Conservation (phyloP, 1,140 invertebrate genomes). For the Drosophila willistoni region DNA sequence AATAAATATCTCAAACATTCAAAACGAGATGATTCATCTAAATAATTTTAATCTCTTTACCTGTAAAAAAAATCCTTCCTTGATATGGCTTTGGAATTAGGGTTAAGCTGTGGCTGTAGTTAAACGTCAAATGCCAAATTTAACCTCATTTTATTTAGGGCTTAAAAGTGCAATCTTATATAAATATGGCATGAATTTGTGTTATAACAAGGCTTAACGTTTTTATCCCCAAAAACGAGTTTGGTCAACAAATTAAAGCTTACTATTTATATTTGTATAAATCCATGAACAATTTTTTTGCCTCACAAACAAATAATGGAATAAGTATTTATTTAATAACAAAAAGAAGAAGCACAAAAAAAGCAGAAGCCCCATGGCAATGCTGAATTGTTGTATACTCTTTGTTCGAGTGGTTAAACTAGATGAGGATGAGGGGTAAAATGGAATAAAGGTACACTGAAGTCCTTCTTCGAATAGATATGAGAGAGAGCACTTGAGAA, state of each 20-base stretch:
- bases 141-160: not conserved
- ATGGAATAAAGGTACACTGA: no score
- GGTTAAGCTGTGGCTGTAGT: not conserved
- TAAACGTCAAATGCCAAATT: not conserved
- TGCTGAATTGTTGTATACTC: not conserved
- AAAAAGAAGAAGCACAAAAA: not conserved
- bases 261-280: slow-evolving; percentile 4
- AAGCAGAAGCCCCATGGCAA: not conserved
- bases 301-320: not conserved
- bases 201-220: slow-evolving; percentile 1
- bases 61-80: not conserved
- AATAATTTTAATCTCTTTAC: no score
- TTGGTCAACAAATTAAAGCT: slow-evolving; percentile 5
- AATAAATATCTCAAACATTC: no score
- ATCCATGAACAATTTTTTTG: not conserved
- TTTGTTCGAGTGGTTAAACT: not conserved
- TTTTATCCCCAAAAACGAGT: not conserved
- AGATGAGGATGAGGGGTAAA: not conserved
- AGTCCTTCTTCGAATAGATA: no score
- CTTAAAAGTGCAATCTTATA: slow-evolving; percentile 7
- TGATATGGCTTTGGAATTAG: not conserved
- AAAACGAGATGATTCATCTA: no score
- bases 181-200: not conserved
- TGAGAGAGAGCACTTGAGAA: no score
- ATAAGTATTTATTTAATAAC: not conserved